Evolutionary conservation across 35 echinoderm and acorn worm species (phyloP), one percentile per base, ranked within the genome.

Genomic region (Apostichopus parvimensis): DNA sequence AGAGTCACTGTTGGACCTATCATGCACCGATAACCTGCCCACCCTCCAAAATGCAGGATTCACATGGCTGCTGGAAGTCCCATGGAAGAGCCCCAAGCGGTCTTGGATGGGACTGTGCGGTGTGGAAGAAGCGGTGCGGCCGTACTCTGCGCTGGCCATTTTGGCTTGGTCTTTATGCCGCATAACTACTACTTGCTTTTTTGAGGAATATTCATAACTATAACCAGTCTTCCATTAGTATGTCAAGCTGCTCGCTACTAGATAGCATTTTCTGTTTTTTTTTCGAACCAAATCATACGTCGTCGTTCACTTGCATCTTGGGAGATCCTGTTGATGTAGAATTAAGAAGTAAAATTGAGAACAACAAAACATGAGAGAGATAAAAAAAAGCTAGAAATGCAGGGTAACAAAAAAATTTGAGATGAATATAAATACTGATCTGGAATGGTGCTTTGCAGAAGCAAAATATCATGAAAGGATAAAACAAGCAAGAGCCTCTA

Each of bases 1-100:
- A 25, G 97, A 96, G 66, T 99, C 97, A 77, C 97, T 99, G 91
- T 92, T 96, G 17, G 95, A 96, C 57, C 97, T 90, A 87, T 99
- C 95, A 23, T 99, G 97, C 9, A 94, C 95, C 0, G 94, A 94
- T 65, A 99, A 87, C 10, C 94, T 91, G 8, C 94, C 82, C 15
- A 98, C 83, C 56, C 92, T 81, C 56, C 94, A 92, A 23, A 98
- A 87, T 5, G 96, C 75, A 6, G 96, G 94, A 20, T 70, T 81
- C 57, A 78, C 54, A 17, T 83, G 92, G n/a, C 73, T 71, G 57
- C 86, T 79, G 4, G 89, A 89, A 64, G 91, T 28, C 53, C 77
- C 55, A 18, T 88, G 86, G 45, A 94, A 94, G 79, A 97, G 91
- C 34, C 95, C 95, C 25, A 97, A 77, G 5, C 95, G 95, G 61